phyloP scores from a whole-genome alignment of 2,113 vertebrate genomes.

The Eudyptes chrysolophus region DNA sequence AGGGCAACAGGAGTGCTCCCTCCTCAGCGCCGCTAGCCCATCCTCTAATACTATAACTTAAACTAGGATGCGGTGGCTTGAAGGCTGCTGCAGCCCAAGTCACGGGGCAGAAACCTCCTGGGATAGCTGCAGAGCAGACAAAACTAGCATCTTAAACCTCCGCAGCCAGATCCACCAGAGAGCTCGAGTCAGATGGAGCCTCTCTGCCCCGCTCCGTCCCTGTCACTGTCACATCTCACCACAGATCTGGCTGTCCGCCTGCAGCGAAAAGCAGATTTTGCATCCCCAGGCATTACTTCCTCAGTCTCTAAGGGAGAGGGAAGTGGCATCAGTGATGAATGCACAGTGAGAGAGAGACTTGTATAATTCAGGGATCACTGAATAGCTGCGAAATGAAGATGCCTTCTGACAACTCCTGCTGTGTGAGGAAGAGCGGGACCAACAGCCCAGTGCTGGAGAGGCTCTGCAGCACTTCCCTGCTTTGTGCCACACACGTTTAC shows the following conservation, averaged over 20 bases:
- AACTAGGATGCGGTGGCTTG: not conserved
- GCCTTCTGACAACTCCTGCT: conserved; percentile 47
- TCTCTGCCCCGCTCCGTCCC: not conserved
- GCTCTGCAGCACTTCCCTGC: not conserved
- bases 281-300: conserved; percentile 20
- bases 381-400: conserved; percentile 43
- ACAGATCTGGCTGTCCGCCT: not conserved
- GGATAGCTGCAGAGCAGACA: not conserved
- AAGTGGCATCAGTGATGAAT: conserved; percentile 5
- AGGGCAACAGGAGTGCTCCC: not conserved
- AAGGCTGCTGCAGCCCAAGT: not conserved
- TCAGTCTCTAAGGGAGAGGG: not conserved
- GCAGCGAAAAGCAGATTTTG: conserved; percentile 40
- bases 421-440: not conserved
- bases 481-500: not conserved
- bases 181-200: not conserved
- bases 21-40: not conserved
- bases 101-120: not conserved
- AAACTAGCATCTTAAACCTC: not conserved
- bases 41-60: not conserved
- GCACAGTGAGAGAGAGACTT: conserved; percentile 2
- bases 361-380: conserved; percentile 50
- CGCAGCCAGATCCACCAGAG: not conserved
- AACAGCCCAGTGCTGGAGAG: not conserved
- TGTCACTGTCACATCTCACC: conserved; percentile 34